Evolutionary conservation across 2,888 invertebrate species (phyloP).

Genomic region (Arrhopalites spinosus): DNA sequence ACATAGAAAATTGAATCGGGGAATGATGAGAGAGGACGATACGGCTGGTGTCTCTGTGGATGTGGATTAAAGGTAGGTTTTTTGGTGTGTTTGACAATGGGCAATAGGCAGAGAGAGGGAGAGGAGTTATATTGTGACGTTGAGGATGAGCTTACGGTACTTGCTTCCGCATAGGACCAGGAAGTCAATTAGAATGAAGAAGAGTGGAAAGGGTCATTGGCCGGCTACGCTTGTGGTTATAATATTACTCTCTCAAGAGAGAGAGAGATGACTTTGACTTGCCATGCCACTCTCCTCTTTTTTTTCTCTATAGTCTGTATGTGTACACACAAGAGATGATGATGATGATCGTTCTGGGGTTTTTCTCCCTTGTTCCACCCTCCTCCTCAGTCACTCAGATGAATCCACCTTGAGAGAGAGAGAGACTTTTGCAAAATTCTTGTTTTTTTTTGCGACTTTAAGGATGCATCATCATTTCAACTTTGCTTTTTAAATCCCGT

Average conservation of each 20-base stretch:
- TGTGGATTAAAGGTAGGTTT: constrained; percentile 24
- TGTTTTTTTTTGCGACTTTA: neutral
- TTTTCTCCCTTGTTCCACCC: neutral
- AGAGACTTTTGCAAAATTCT: neutral
- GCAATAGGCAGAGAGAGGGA: constrained; percentile 14
- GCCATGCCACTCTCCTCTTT: neutral
- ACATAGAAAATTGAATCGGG: too few relatives aligned
- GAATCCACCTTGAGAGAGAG: too few relatives aligned
- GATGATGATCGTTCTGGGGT: neutral
- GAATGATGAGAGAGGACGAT: neutral
- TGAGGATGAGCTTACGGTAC: constrained; percentile 48
- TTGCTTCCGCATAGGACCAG: constrained; percentile 55
- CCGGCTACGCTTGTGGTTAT: constrained; percentile 49
- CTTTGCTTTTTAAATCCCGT: neutral
- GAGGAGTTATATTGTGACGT: constrained; percentile 32
- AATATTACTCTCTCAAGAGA: neutral
- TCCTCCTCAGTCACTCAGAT: neutral
- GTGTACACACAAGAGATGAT: constrained; percentile 15
- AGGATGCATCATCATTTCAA: too few relatives aligned
- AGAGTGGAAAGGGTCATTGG: constrained; percentile 46
- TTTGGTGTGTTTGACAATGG: constrained; percentile 23
- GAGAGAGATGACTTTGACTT: constrained; percentile 28
- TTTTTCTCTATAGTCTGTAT: neutral
- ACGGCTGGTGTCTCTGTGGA: neutral
- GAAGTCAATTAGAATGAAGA: constrained; percentile 48